Evolutionary conservation across 2,888 invertebrate genomes (phyloP), one percentile per base, ranked within the genome.

Genomic region (Eupithecia abbreviata): DNA sequence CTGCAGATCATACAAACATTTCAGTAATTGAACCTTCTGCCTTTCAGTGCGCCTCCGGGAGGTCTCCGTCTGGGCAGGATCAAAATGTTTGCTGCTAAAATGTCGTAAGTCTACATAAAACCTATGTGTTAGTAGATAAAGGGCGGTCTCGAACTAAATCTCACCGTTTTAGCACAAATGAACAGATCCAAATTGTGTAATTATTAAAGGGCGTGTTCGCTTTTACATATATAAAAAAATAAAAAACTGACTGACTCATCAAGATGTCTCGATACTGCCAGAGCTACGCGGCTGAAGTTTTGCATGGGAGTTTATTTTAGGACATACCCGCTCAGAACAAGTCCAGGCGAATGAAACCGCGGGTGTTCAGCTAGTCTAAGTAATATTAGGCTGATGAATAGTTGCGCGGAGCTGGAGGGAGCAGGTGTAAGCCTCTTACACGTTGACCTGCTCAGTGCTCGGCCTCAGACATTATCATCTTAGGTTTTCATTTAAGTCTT

Each of bases 111-210:
- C 43, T 42, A 67, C 43, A 15, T 67, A 67, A 55, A 43, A 42
- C 43, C 67, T 15, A n/a, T 13, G 67, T 15, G 67, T 7, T 43
- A 10, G 45, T 45, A 15, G 18, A 9, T 10, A 7, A 15, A 42
- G 45, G 1, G n/a, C 30, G 10, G 30, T 62, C 62, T 10, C 9
- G 41, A 9, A 18, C n/a, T 43, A 43, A 43, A 68, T 68, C n/a
- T 66, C 42, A 66, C 45, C 45, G 45, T 68, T 67, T 67, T 67
- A 45, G 45, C n/a, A 45, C 9, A 67, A 67, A 67, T 45, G 13
- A 67, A 45, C 5, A 43, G 43, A 67, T 43, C 45, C 43, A 9
- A 62, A 68, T 45, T 68, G 67, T 68, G 43, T 9, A 68, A 43
- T 42, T 41, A 68, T 68, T n/a, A 45, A 45, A 68, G 67, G 7